Percentiles rank a stretch among this genome's conserved stretches.
Evolutionary conservation across 2,888 invertebrate genomes (phyloP).

Genomic region (Patella depressa): DNA sequence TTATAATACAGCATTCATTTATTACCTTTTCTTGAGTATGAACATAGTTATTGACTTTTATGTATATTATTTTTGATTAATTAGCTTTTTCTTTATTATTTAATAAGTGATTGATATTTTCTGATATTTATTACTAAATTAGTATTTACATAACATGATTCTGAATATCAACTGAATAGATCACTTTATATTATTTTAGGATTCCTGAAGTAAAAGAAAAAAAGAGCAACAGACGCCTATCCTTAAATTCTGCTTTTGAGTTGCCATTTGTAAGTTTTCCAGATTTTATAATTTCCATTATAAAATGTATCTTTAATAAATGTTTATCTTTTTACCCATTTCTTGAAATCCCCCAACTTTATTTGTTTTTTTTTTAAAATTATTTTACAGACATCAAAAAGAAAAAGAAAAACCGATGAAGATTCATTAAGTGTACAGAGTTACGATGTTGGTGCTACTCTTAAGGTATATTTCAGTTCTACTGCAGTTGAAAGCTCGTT

Average conservation of each 20-base stretch:
- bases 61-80: no score
- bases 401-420: slow-evolving; percentile 48
- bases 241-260: slow-evolving; percentile 1
- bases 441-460: slow-evolving; percentile 39
- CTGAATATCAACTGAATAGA: not conserved
- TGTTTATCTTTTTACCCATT: no score
- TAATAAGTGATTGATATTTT: no score
- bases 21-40: no score
- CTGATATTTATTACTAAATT: no score
- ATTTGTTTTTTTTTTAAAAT: slow-evolving; percentile 11
- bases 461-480: not conserved
- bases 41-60: no score
- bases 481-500: no score
- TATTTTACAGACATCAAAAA: slow-evolving; percentile 47
- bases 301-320: no score
- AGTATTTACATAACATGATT: not conserved
- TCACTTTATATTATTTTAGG: not conserved
- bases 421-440: slow-evolving; percentile 55
- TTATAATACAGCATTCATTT: no score
- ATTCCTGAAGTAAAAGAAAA: slow-evolving; percentile 5
- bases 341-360: not conserved
- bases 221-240: not conserved
- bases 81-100: no score
- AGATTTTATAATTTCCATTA: no score
- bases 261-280: slow-evolving; percentile 5